Evolutionary conservation across 2,797 vertebrate genomes (phyloP).

Genomic region (Sphenodon punctatus): DNA sequence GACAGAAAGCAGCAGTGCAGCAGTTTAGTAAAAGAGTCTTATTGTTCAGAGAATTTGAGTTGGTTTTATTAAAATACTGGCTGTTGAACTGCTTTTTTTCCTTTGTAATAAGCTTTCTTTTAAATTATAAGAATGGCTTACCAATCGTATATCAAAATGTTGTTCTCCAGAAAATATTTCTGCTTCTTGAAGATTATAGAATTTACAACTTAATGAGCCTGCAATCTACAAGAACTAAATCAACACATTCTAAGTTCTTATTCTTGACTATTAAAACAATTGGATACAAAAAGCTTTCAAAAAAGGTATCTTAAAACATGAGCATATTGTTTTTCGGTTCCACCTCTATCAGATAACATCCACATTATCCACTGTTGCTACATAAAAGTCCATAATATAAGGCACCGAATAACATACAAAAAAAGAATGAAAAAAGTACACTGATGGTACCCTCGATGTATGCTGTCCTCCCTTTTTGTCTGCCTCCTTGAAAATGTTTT

Average conservation of each 20-base stretch:
- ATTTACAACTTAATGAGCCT: neutral
- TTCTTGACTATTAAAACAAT: neutral
- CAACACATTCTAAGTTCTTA: neutral
- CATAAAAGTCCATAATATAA: neutral
- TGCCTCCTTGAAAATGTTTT: too few species aligned
- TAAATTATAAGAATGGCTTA: neutral
- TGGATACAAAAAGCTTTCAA: neutral
- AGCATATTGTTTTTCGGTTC: neutral
- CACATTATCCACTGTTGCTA: neutral
- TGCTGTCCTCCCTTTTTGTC: too few species aligned
- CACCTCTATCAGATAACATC: neutral
- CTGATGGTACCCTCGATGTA: too few species aligned
- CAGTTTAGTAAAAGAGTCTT: neutral
- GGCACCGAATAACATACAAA: neutral
- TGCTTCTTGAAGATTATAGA: neutral
- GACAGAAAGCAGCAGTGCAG: neutral
- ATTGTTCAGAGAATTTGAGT: constrained; percentile 5
- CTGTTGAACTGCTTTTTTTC: neutral
- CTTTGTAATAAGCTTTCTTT: neutral
- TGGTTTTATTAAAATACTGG: neutral
- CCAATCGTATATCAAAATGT: neutral
- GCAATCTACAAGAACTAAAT: neutral
- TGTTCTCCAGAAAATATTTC: neutral
- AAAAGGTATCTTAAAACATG: neutral
- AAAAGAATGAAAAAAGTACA: neutral